Conservation (phyloP, 2,888 invertebrate species). For the Lasioglossum pauxillum region DNA sequence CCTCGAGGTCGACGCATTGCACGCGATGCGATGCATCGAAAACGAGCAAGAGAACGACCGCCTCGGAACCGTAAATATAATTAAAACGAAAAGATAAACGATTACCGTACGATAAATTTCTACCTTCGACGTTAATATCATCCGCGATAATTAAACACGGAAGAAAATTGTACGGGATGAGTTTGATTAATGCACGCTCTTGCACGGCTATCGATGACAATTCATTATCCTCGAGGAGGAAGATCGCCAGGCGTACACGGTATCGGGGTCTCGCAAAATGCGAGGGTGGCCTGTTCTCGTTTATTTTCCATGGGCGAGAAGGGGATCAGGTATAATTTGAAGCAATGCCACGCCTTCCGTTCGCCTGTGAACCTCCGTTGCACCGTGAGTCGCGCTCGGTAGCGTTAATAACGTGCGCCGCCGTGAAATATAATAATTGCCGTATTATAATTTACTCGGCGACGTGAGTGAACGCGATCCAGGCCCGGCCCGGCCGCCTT, state of each 20-base stretch:
- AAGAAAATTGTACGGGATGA: constrained; percentile 35
- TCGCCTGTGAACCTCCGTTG: constrained; percentile 38
- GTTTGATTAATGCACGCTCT: constrained; percentile 29
- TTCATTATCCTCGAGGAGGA: constrained; percentile 25
- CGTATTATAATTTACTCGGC: constrained; percentile 68
- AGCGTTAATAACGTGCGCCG: constrained; percentile 65
- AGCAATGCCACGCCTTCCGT: constrained; percentile 72
- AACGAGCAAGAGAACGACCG: not conserved
- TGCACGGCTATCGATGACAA: constrained; percentile 24
- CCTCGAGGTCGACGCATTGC: not conserved
- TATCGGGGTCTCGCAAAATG: constrained; percentile 28
- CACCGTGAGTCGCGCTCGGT: constrained; percentile 56
- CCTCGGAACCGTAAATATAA: constrained; percentile 2
- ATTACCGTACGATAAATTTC: constrained; percentile 18
- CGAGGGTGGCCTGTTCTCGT: constrained; percentile 51
- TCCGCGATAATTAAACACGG: constrained; percentile 38
- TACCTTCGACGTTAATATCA: constrained; percentile 29
- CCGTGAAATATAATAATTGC: constrained; percentile 70
- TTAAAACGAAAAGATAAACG: not conserved
- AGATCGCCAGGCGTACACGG: constrained; percentile 9
- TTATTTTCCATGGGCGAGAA: constrained; percentile 66
- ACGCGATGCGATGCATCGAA: not conserved
- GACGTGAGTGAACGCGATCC: constrained; percentile 42
- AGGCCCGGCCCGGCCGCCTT: not conserved
- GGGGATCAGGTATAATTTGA: constrained; percentile 72